A percentile compares a stretch with the other conserved stretches of the same genome.
Evolutionary conservation across 1,140 invertebrate species (phyloP).

Genomic region (Paramacrobiotus metropolitanus): DNA sequence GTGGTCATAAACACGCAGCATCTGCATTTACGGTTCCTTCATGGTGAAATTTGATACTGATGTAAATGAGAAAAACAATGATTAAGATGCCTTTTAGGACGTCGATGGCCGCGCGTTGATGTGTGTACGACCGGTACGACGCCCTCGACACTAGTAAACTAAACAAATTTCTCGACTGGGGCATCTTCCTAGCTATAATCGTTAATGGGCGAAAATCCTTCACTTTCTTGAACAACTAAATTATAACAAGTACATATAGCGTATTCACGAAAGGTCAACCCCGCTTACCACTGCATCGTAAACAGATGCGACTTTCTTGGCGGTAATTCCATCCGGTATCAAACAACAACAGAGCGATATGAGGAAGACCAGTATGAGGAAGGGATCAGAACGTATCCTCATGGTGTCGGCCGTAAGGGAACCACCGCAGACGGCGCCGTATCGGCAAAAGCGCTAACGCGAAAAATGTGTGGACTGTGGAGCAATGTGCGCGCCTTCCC

Average conservation of each 20-base stretch:
- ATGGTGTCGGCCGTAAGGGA: neutral
- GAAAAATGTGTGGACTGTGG: neutral
- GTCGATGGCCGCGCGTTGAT: too few relatives aligned
- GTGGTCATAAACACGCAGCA: too few relatives aligned
- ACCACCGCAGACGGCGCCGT: neutral
- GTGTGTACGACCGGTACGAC: too few relatives aligned
- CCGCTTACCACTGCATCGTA: neutral
- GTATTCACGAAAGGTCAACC: neutral
- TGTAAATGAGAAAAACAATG: too few relatives aligned
- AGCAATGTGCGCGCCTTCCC: neutral
- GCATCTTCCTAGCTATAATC: too few relatives aligned
- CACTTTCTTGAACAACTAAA: neutral
- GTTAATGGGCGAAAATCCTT: neutral
- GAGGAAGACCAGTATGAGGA: too few relatives aligned
- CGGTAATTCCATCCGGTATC: neutral
- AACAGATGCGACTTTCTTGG: constrained; percentile 1
- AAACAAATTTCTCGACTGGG: too few relatives aligned
- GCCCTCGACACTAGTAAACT: too few relatives aligned
- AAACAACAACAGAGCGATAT: neutral
- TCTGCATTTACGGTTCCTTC: too few relatives aligned
- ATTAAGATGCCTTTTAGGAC: too few relatives aligned
- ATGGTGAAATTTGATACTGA: too few relatives aligned
- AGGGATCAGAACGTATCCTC: too few relatives aligned
- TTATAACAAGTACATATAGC: neutral
- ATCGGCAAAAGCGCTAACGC: neutral